These are phyloP conservation scores for Phalloptychus januarius DNA, from an alignment of 2,797 vertebrate species.

Conservation along the genomic window DNA sequence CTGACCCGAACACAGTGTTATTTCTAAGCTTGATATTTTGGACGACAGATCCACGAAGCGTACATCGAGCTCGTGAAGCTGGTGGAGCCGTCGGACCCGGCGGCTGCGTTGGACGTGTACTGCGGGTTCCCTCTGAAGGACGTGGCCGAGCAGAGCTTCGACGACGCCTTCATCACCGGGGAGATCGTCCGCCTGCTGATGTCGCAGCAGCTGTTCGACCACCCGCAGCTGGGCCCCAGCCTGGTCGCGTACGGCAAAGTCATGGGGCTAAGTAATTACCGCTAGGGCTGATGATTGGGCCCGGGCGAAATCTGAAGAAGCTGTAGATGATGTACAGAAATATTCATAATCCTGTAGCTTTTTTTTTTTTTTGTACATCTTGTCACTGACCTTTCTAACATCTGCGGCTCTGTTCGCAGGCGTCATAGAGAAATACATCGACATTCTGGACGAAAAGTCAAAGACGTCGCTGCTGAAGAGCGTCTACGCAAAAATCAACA, in stretches of 20 bases:
- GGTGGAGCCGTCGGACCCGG: constrained; percentile 69
- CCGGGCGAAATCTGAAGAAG: neutral
- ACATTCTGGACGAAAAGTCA: constrained; percentile 70
- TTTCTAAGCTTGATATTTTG: neutral
- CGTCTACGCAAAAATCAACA: constrained; percentile 70
- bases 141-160: constrained; percentile 66
- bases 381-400: neutral
- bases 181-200: constrained; percentile 77
- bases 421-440: constrained; percentile 76
- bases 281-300: neutral
- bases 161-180: constrained; percentile 79
- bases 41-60: constrained; percentile 71
- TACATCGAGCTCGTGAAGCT: constrained; percentile 75
- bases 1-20: neutral
- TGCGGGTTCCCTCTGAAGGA: constrained; percentile 75
- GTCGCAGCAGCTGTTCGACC: constrained; percentile 71
- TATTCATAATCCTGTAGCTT: neutral
- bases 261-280: constrained; percentile 74
- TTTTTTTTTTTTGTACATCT: neutral
- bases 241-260: constrained; percentile 75
- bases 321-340: neutral
- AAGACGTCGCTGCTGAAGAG: constrained; percentile 71
- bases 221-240: constrained; percentile 65
- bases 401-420: constrained; percentile 55
- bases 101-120: constrained; percentile 74